Conservation (phyloP, 2,888 invertebrate species). For the Cecidostiba fungosa region DNA sequence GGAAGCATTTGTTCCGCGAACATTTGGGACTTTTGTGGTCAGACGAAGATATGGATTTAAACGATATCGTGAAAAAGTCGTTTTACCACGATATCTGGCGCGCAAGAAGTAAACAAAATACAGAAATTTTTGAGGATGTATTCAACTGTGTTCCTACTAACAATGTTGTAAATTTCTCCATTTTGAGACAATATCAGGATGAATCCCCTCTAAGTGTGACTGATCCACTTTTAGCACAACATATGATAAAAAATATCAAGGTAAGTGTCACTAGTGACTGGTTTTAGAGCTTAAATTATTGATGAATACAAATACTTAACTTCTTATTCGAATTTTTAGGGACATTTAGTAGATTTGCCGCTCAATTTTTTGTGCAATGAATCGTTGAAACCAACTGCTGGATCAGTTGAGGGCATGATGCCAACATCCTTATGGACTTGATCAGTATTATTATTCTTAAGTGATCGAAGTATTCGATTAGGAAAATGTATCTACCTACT, state of each 20-base stretch:
- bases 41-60: constrained; percentile 83
- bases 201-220: constrained; percentile 87
- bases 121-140: constrained; percentile 94
- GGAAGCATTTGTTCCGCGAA: constrained; percentile 94
- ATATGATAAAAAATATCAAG: constrained; percentile 87
- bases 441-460: constrained; percentile 65
- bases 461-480: constrained; percentile 1
- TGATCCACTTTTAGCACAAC: constrained; percentile 87
- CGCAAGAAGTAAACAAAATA: constrained; percentile 90
- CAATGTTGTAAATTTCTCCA: constrained; percentile 88
- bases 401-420: constrained; percentile 94
- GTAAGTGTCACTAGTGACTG: constrained; percentile 79
- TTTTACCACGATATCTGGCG: constrained; percentile 95
- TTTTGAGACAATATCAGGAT: constrained; percentile 89
- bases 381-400: constrained; percentile 90
- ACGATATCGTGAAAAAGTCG: constrained; percentile 87
- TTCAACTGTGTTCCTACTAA: constrained; percentile 96
- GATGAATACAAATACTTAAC: constrained; percentile 15
- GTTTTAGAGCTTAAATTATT: neutral
- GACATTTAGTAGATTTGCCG: constrained; percentile 94
- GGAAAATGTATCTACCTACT: neutral
- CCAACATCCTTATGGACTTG: constrained; percentile 95
- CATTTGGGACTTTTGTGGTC: constrained; percentile 89
- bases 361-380: constrained; percentile 94
- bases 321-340: constrained; percentile 81